Evolutionary conservation across 2,113 vertebrate genomes (phyloP), one percentile per base, ranked within the genome.

Genomic region (Nothobranchius furzeri): DNA sequence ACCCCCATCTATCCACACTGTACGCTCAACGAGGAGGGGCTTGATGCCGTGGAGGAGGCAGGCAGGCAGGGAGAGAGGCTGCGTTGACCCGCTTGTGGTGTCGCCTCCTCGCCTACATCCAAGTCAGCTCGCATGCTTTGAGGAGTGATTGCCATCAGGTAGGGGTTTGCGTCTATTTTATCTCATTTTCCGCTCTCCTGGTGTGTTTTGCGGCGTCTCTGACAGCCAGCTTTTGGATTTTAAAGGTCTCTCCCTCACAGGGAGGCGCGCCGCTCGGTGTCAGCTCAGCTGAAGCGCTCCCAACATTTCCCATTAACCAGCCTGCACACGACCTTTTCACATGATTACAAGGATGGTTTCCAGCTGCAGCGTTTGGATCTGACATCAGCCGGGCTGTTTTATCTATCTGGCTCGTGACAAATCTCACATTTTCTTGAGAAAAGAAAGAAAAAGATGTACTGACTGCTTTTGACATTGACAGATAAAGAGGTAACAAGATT

Each of bases 1-100:
- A 43, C 17, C 40, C 25, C 40, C 43, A 58, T 76, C 73, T 71
- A 69, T 80, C 78, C 71, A 76, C 71, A 76, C 87, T 89, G 85
- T 87, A 82, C 80, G 87, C 82, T 81, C 70, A 84, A 82, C 84
- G 85, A 90, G 91, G 91, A 92, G 91, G 90, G 91, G 91, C 89
- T 90, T 89, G 88, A 75, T 74, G 76, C 79, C 42, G 83, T 72
- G 84, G 82, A 89, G 88, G 86, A 88, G 83, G 76, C 77, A 88
- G 75, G 73, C 76, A 40, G 37, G 37, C 37, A 8, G 59, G 76
- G 56, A 70, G 64, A 62, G 72, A 60, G 65, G 68, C 70, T 46
- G 50, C 13, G 63, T 35, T 78, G 87, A 85, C 75, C 82, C 79
- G 81, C 78, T 75, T 68, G 79, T 49, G 68, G 74, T 83, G 82